These are phyloP conservation scores for Zaprionus kolodkinae DNA, from an alignment of 1,140 invertebrate species.

Conservation along the genomic window DNA sequence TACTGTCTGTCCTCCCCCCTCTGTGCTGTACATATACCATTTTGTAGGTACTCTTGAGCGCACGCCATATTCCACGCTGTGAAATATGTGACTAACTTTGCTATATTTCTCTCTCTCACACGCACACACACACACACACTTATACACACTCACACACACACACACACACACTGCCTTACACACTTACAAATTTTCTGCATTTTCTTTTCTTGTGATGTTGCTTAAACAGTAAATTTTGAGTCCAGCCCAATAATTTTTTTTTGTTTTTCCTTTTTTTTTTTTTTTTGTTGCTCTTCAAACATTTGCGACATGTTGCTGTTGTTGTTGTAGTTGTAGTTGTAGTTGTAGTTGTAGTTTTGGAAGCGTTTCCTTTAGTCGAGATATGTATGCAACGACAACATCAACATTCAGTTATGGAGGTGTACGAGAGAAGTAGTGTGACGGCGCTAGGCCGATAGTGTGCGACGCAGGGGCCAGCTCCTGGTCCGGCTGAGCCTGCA, in stretches of 20 bases:
- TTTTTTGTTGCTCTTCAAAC: conserved; percentile 55
- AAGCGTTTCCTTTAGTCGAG: conserved; percentile 50
- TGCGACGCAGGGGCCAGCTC: conserved; percentile 54
- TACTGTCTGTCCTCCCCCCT: neutral
- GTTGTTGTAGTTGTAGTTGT: neutral
- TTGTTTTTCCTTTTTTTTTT: conserved; percentile 46
- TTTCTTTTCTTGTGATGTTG: conserved; percentile 63
- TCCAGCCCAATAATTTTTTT: conserved; percentile 80
- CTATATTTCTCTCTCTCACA: conserved; percentile 31
- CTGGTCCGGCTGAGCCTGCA: conserved; percentile 57
- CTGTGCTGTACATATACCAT: conserved; percentile 36
- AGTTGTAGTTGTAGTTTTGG: conserved; percentile 17
- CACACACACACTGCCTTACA: conserved; percentile 34
- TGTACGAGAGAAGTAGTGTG: neutral
- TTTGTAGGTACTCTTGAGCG: conserved; percentile 68
- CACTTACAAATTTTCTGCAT: conserved; percentile 52
- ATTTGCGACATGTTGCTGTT: conserved; percentile 53
- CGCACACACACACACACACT: conserved; percentile 18
- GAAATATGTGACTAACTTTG: conserved; percentile 37
- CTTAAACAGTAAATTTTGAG: conserved; percentile 81
- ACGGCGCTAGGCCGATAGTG: conserved; percentile 64
- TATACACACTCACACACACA: conserved; percentile 38
- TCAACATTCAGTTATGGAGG: neutral
- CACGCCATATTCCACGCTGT: conserved; percentile 48
- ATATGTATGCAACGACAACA: conserved; percentile 46